These are phyloP conservation scores for Endotricha flammealis DNA, from an alignment of 2,888 invertebrate species.

Conservation along the genomic window DNA sequence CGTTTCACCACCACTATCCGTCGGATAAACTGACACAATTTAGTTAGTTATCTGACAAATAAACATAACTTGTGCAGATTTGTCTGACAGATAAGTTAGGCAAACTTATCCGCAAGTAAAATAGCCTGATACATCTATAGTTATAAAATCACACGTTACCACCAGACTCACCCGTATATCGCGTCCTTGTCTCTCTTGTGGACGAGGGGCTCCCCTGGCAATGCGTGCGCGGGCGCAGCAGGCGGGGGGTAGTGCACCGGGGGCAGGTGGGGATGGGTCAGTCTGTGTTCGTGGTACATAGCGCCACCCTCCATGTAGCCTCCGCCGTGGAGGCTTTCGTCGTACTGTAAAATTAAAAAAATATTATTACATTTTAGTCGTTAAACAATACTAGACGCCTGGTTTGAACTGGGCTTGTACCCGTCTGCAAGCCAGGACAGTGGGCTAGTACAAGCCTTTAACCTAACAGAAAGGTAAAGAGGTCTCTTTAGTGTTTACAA, in stretches of 20 bases:
- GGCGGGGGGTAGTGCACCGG: conserved; percentile 90
- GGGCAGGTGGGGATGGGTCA: conserved; percentile 85
- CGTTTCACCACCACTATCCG: too few relatives aligned
- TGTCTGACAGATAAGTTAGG: too few relatives aligned
- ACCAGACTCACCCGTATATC: conserved; percentile 95
- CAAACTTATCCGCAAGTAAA: too few relatives aligned
- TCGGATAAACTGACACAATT: too few relatives aligned
- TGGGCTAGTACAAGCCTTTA: too few relatives aligned
- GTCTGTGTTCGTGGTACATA: conserved; percentile 89
- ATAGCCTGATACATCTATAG: conserved; percentile 8
- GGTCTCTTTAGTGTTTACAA: too few relatives aligned
- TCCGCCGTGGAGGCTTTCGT: conserved; percentile 91
- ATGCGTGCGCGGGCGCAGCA: conserved; percentile 92
- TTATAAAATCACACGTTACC: conserved; percentile 52
- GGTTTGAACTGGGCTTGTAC: too few relatives aligned
- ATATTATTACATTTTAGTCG: conserved; percentile 2
- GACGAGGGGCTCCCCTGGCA: conserved; percentile 92
- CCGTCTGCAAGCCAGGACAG: too few relatives aligned
- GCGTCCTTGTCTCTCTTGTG: conserved; percentile 99
- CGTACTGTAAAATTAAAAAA: conserved; percentile 82
- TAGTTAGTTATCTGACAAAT: too few relatives aligned
- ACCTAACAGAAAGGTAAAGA: too few relatives aligned
- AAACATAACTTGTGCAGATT: too few relatives aligned
- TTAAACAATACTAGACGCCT: too few relatives aligned
- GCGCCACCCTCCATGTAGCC: conserved; percentile 90